Percentiles rank a stretch among this genome's conserved stretches.
Evolutionary conservation across 1,140 invertebrate genomes (phyloP).

Genomic region (Drosophila miranda): DNA sequence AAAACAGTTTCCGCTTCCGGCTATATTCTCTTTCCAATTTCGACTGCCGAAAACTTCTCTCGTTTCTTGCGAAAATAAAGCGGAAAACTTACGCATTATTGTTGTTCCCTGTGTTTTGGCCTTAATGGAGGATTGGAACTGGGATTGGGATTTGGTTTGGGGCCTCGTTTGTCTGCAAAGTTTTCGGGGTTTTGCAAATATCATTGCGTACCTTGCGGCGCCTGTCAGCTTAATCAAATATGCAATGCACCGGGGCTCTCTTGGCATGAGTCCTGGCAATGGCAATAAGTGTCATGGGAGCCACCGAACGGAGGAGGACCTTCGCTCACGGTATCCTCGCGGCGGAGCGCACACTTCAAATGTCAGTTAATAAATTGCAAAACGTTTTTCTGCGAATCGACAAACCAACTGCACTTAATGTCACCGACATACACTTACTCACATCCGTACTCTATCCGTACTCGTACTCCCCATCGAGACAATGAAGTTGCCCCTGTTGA

Average conservation of each 20-base stretch:
- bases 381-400: conserved; percentile 67
- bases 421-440: conserved; percentile 39
- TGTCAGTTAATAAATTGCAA: conserved; percentile 69
- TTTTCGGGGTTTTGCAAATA: conserved; percentile 55
- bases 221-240: conserved; percentile 60
- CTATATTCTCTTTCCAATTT: conserved; percentile 41
- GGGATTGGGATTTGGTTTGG: too few species aligned
- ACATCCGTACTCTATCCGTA: background rate
- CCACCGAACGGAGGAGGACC: background rate
- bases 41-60: conserved; percentile 5
- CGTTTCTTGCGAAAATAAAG: too few species aligned
- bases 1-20: conserved; percentile 62
- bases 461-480: conserved; percentile 9
- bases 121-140: conserved; percentile 25
- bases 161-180: conserved; percentile 58
- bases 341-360: conserved; percentile 44
- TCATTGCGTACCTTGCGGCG: conserved; percentile 56
- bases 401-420: conserved; percentile 66
- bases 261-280: too few species aligned
- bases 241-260: conserved; percentile 18
- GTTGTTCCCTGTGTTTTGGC: conserved; percentile 37
- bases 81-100: conserved; percentile 45
- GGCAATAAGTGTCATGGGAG: too few species aligned
- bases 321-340: background rate
- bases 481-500: conserved; percentile 64